Conservation (phyloP, 23 tunicate species). For the Clavelina lepadiformis region DNA sequence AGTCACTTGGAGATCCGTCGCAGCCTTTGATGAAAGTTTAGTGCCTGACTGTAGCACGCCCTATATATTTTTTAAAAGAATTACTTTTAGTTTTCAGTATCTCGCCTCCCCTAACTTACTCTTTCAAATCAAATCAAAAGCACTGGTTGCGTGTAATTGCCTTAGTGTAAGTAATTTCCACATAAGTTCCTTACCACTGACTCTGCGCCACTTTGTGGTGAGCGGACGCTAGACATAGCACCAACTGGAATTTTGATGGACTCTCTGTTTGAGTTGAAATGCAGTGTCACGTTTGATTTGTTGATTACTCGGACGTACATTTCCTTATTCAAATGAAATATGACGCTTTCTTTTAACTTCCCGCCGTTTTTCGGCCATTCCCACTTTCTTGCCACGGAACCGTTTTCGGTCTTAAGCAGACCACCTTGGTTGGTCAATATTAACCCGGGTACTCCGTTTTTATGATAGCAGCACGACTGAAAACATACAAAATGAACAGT, state of each 20-base stretch:
- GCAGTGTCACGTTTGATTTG: conserved; percentile 32
- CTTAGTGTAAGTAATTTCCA: too few relatives aligned
- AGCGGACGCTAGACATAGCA: conserved; percentile 18
- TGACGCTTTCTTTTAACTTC: conserved; percentile 42
- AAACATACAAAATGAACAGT: conserved; percentile 1
- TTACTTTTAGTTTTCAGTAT: too few relatives aligned
- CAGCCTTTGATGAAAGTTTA: conserved; percentile 35
- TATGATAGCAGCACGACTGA: conserved; percentile 91
- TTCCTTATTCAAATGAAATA: conserved; percentile 68
- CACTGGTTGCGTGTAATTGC: too few relatives aligned
- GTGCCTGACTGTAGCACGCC: conserved; percentile 34
- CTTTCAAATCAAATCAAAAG: too few relatives aligned
- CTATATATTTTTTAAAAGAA: too few relatives aligned
- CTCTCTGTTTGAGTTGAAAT: conserved; percentile 53
- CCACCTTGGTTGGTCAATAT: conserved; percentile 74
- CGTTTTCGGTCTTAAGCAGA: conserved; percentile 48
- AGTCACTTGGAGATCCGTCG: conserved; percentile 16
- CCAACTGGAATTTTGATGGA: conserved; percentile 55
- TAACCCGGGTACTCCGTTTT: conserved; percentile 67
- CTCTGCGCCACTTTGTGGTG: too few relatives aligned
- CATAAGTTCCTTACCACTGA: too few relatives aligned
- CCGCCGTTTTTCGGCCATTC: conserved; percentile 57
- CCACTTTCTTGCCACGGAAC: conserved; percentile 58
- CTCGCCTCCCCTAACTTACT: too few relatives aligned
- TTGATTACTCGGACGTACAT: conserved; percentile 58